A percentile compares a stretch with the other conserved stretches of the same genome.
Evolutionary conservation across 2,113 vertebrate species (phyloP).

Genomic region (Hyperoodon ampullatus): DNA sequence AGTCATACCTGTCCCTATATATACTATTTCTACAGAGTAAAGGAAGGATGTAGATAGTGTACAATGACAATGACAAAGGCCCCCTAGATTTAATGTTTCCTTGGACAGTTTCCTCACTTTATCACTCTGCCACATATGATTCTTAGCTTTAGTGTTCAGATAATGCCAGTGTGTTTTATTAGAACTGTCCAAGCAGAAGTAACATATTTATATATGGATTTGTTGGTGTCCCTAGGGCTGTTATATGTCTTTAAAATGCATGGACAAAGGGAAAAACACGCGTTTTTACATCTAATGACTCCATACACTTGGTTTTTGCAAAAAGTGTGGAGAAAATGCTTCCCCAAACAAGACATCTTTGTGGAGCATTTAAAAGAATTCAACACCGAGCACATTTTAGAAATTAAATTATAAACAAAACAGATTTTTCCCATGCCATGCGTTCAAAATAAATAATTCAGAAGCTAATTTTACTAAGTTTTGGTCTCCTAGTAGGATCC

Average conservation of each 20-base stretch:
- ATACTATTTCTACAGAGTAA: not conserved
- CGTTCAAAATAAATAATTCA: not conserved
- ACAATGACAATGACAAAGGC: not conserved
- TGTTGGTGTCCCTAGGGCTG: not conserved
- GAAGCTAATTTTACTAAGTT: not conserved
- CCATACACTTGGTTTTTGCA: not conserved
- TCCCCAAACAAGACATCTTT: not conserved
- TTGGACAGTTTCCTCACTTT: not conserved
- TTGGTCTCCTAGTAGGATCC: too few species aligned
- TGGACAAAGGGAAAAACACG: not conserved
- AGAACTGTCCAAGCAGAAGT: not conserved
- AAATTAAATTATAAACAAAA: constrained; percentile 3
- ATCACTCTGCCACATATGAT: not conserved
- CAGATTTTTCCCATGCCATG: not conserved
- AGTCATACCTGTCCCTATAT: not conserved
- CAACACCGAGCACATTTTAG: not conserved
- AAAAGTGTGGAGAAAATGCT: not conserved
- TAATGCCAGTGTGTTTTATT: not conserved
- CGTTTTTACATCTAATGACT: not conserved
- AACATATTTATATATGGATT: not conserved
- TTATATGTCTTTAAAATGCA: not conserved
- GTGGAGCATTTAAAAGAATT: not conserved
- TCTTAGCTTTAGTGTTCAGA: not conserved
- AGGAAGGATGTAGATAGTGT: not conserved
- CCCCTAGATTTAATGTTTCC: not conserved